Conservation (phyloP, 92 coral and sea anemone species). For the Bergia sp. region DNA sequence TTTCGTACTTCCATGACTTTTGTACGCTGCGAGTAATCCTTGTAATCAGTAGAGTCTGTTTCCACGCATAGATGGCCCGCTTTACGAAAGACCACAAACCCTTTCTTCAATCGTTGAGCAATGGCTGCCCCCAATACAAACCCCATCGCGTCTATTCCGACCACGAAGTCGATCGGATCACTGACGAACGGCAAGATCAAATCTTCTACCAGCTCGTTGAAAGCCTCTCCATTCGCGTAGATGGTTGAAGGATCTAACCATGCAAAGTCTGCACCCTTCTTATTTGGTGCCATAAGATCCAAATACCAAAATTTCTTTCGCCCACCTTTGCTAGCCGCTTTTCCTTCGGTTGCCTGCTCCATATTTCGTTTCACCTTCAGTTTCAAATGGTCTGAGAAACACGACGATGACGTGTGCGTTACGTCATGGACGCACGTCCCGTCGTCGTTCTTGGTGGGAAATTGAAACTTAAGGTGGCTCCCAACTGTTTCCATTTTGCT, state of each 20-base stretch:
- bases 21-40: slow-evolving; percentile 12
- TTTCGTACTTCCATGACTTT: slow-evolving; percentile 11
- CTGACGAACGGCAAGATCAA: background rate
- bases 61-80: slow-evolving; percentile 28
- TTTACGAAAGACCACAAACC: slow-evolving; percentile 5
- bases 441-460: no score
- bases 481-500: no score
- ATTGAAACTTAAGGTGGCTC: no score
- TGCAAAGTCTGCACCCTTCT: slow-evolving; percentile 6
- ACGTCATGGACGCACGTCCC: no score
- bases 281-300: slow-evolving; percentile 29
- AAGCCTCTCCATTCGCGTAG: slow-evolving; percentile 32
- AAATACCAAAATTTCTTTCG: slow-evolving; percentile 20
- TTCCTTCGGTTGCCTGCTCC: background rate
- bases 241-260: slow-evolving; percentile 36
- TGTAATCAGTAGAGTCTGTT: slow-evolving; percentile 1
- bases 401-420: no score
- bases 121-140: slow-evolving; percentile 13
- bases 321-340: background rate
- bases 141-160: slow-evolving; percentile 36
- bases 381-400: no score
- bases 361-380: no score
- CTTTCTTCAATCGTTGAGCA: background rate
- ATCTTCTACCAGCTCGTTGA: slow-evolving; percentile 24
- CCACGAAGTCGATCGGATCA: slow-evolving; percentile 13